Base-by-base conservation (phyloP, 2,888 invertebrate species). In the Epinotia nisella region DNA sequence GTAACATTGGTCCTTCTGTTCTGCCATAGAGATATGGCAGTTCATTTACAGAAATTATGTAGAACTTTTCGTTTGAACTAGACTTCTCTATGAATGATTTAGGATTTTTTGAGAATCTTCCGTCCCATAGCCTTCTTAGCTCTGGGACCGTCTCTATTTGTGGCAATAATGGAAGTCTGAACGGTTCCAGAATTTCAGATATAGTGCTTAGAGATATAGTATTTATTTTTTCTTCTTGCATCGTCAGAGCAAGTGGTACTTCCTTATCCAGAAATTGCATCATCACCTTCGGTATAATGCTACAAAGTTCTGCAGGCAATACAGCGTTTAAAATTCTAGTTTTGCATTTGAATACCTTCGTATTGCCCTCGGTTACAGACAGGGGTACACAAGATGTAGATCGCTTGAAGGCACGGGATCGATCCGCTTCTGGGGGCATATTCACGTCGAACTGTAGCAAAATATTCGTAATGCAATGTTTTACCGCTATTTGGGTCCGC, bases 271-370 rank as follows among this genome's bases (percentile, higher is more conserved):
- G 74, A 68, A 89, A 79, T n/a, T 79, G 82, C 35, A 75, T 77
- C 75, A 92, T 83, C 76, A 92, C 82, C 77, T 81, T 86, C 13
- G 93, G 93, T 65, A 93, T 74, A 73, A 92, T 83, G 71, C 83
- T 88, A 71, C 93, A 93, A 68, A 93, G 79, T 74, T 92, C 90
- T 17, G 91, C 92, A 9, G 93, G 93, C 61, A 93, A 81, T 74
- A 86, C 81, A 11, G 89, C 85, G 77, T 92, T 92, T 2, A 87
- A 60, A 59, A 93, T 86, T 19, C 84, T 83, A 17, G 84, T 87
- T 77, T 89, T 85, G 77, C 86, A 90, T 82, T 92, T 91, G 62
- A 86, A 89, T 70, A 88, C 76, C 74, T 83, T 87, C 0, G 85
- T 84, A 15, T 86, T 77, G 76, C 81, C 85, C 13, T 85, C 82